Evolutionary conservation across 2,113 vertebrate species (phyloP).

Genomic region (Percina caprodes): DNA sequence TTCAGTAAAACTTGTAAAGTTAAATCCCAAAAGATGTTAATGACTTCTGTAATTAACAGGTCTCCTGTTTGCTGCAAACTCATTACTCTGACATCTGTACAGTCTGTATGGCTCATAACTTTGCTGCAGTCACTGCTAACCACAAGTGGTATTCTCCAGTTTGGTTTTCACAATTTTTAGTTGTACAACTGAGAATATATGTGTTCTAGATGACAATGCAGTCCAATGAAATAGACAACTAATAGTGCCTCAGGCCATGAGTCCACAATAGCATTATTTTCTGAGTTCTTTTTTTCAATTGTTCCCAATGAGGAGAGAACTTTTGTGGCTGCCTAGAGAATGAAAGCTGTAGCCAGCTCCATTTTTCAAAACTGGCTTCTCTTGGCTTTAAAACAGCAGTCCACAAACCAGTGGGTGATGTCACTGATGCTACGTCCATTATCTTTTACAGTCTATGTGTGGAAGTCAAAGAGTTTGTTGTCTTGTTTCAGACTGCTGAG

Average conservation of each 20-base stretch:
- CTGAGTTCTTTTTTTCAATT: neutral
- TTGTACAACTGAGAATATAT: too few species aligned
- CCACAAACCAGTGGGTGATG: too few species aligned
- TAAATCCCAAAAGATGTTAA: neutral
- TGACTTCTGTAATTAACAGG: conserved; percentile 20
- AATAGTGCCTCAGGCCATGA: neutral
- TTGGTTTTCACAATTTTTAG: neutral
- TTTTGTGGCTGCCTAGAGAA: neutral
- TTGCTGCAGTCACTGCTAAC: neutral
- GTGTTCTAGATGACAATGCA: neutral
- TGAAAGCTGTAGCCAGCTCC: too few species aligned
- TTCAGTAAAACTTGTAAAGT: too few species aligned
- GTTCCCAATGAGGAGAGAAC: too few species aligned
- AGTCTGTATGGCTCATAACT: neutral
- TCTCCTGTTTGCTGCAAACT: conserved; percentile 14
- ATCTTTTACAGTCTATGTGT: too few species aligned
- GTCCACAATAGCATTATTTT: neutral
- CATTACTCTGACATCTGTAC: neutral
- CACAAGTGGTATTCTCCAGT: neutral
- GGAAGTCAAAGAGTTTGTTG: too few species aligned
- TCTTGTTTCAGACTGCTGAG: too few species aligned
- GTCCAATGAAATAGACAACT: neutral
- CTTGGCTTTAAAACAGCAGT: too few species aligned
- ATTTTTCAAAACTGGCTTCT: too few species aligned
- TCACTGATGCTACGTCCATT: too few species aligned